These are phyloP conservation scores for Brachionus angularis DNA, from an alignment of 1,140 invertebrate genomes.

Conservation along the genomic window DNA sequence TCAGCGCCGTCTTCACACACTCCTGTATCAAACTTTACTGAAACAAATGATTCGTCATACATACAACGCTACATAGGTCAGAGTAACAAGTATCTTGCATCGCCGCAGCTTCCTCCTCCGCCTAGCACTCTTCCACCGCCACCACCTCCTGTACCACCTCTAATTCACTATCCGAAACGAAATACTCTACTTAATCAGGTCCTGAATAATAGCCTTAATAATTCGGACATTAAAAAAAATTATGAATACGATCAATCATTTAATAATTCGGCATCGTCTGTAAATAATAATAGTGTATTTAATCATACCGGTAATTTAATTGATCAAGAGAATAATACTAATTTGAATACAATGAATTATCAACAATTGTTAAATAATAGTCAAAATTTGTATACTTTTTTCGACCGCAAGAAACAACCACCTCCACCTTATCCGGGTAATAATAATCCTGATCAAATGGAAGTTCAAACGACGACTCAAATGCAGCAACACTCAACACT, in stretches of 20 bases:
- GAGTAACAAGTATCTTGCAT: too few relatives aligned
- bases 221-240: neutral
- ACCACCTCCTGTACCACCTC: constrained; percentile 19
- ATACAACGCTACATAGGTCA: too few relatives aligned
- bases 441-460: neutral
- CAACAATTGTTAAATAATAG: too few relatives aligned
- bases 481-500: neutral
- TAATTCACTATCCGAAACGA: constrained; percentile 20
- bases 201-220: constrained; percentile 16
- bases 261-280: neutral
- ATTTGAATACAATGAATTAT: too few relatives aligned
- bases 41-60: too few relatives aligned
- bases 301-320: constrained; percentile 22
- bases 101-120: neutral
- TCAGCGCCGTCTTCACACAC: too few relatives aligned
- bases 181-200: constrained; percentile 29
- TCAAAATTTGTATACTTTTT: constrained; percentile 34
- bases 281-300: constrained; percentile 32
- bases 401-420: constrained; percentile 24
- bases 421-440: constrained; percentile 24
- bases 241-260: constrained; percentile 9
- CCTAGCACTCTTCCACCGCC: constrained; percentile 8
- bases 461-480: neutral
- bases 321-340: neutral
- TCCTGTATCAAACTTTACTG: too few relatives aligned